Conservation (phyloP, 2,888 invertebrate genomes). For the Megaustenia siamemsis region DNA sequence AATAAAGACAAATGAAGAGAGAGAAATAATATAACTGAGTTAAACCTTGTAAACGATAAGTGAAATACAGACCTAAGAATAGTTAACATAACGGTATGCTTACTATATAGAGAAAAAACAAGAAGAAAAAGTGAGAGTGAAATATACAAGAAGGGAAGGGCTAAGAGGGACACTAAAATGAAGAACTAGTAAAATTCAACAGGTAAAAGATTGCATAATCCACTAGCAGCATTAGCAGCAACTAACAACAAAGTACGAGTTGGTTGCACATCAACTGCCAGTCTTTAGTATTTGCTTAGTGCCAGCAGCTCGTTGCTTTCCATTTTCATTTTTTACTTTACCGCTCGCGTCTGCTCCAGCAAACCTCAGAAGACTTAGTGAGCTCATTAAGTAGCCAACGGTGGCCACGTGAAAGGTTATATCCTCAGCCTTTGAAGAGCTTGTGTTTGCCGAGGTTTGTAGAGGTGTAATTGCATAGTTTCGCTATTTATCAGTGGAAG, state of each 20-base stretch:
- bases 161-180: background rate
- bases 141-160: background rate
- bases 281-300: constrained; percentile 8
- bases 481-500: constrained; percentile 36
- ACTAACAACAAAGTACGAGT: too few species aligned
- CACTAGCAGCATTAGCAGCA: background rate
- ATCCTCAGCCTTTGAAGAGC: background rate
- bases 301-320: constrained; percentile 19
- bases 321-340: too few species aligned
- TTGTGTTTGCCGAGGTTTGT: constrained; percentile 23
- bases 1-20: too few species aligned
- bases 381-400: constrained; percentile 22
- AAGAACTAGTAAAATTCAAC: background rate
- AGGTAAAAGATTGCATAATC: background rate
- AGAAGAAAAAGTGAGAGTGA: background rate
- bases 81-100: too few species aligned
- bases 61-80: too few species aligned
- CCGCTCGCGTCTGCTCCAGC: background rate
- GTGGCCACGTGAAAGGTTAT: background rate
- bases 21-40: too few species aligned
- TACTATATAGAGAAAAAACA: background rate
- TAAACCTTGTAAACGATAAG: too few species aligned
- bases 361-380: constrained; percentile 16
- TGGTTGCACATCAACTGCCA: constrained; percentile 17
- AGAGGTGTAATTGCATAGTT: constrained; percentile 31